These are phyloP conservation scores for Epinephelus lanceolatus DNA, from an alignment of 2,113 vertebrate genomes.

Conservation along the genomic window DNA sequence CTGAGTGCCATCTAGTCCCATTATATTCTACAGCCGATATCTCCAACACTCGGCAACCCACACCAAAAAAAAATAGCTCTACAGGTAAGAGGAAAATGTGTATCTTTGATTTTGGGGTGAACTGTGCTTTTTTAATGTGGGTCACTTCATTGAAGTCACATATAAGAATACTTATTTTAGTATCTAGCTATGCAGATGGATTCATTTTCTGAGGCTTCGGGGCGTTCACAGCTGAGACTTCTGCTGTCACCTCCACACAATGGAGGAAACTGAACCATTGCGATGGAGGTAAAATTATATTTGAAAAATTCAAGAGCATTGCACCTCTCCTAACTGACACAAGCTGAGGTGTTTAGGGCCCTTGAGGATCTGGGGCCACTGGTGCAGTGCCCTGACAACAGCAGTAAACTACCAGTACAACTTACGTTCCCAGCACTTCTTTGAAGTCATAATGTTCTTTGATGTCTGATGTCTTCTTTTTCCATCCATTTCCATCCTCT, in stretches of 20 bases:
- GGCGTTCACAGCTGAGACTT: not conserved
- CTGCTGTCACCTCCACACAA: not conserved
- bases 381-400: not conserved
- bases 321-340: not conserved
- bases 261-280: not conserved
- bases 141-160: not conserved
- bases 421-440: slow-evolving; percentile 88
- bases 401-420: slow-evolving; percentile 38
- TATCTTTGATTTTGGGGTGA: too few relatives aligned
- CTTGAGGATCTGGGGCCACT: not conserved
- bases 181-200: not conserved
- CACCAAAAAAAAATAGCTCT: too few relatives aligned
- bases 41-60: too few relatives aligned
- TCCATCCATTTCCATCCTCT: slow-evolving; percentile 87
- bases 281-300: not conserved
- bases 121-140: too few relatives aligned
- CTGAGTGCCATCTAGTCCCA: too few relatives aligned
- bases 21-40: too few relatives aligned
- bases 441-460: slow-evolving; percentile 89
- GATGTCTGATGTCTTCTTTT: slow-evolving; percentile 88
- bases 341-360: slow-evolving; percentile 1
- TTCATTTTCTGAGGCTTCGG: not conserved
- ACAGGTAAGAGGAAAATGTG: too few relatives aligned
- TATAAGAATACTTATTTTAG: not conserved
- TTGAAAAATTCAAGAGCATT: not conserved